Conservation (phyloP, 1,140 invertebrate genomes). For the Chrysomallon squamiferum region DNA sequence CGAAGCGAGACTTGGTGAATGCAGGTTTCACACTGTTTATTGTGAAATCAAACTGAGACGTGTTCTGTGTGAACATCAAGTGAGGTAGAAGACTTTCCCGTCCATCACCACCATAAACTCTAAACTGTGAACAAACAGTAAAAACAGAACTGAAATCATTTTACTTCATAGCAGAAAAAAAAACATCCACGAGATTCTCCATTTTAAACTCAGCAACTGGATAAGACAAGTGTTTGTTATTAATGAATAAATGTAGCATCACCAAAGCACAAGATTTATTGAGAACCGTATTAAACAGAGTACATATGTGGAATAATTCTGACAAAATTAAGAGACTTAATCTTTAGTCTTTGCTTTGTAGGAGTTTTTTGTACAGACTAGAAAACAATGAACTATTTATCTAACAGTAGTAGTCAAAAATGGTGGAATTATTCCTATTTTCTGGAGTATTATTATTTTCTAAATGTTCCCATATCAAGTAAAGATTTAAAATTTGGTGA, state of each 20-base stretch:
- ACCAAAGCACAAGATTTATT: not conserved
- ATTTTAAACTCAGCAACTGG: not conserved
- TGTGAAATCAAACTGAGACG: conserved; percentile 70
- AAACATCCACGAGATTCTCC: not conserved
- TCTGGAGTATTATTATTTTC: no score
- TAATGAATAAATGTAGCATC: not conserved
- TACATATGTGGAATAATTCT: not conserved
- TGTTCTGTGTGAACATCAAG: conserved; percentile 72
- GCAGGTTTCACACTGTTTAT: conserved; percentile 68
- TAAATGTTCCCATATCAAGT: no score
- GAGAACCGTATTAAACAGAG: not conserved
- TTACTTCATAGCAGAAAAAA: not conserved
- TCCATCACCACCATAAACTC: conserved; percentile 27
- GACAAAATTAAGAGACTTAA: no score
- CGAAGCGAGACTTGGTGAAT: conserved; percentile 69
- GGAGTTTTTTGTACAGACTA: no score
- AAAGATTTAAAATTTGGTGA: no score
- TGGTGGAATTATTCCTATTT: no score
- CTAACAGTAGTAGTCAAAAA: no score
- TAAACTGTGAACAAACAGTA: conserved; percentile 31
- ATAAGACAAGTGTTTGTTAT: not conserved
- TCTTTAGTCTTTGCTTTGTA: no score
- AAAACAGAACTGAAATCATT: not conserved
- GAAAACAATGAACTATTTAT: no score
- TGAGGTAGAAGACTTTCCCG: conserved; percentile 65